phyloP scores from a whole-genome alignment of 2,113 vertebrate species.

The Antennarius striatus region DNA sequence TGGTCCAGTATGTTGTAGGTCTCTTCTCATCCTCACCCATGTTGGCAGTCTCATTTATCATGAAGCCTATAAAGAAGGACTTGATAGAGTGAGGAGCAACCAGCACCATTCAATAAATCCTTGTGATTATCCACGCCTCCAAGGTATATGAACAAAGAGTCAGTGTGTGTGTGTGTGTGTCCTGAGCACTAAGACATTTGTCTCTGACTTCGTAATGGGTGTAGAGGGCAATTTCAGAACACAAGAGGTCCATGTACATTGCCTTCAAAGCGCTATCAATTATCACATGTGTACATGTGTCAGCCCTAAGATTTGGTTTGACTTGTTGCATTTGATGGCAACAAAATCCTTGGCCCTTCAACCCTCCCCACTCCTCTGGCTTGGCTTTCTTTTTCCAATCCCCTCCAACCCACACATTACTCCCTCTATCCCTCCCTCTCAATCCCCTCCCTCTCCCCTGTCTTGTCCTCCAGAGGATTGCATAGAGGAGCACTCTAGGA shows the following conservation, averaged over 20 bases:
- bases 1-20: constrained; percentile 38
- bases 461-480: constrained; percentile 59
- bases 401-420: constrained; percentile 19
- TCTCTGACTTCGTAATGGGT: constrained; percentile 65
- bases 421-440: constrained; percentile 29
- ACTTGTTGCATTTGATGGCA: constrained; percentile 47
- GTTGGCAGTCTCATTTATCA: constrained; percentile 72
- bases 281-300: constrained; percentile 51
- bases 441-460: constrained; percentile 18
- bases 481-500: constrained; percentile 65
- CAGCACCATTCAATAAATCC: constrained; percentile 79
- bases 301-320: constrained; percentile 40
- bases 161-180: constrained; percentile 30
- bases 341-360: constrained; percentile 35
- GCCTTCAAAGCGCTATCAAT: constrained; percentile 52
- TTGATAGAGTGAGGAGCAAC: constrained; percentile 75
- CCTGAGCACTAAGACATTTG: constrained; percentile 48
- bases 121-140: constrained; percentile 75
- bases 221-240: constrained; percentile 39
- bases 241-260: constrained; percentile 33
- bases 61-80: constrained; percentile 68
- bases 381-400: constrained; percentile 11
- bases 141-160: constrained; percentile 53
- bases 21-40: constrained; percentile 52
- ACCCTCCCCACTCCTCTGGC: neutral